Evolutionary conservation across 2,113 vertebrate genomes (phyloP).

Genomic region (Dermatemys mawii): DNA sequence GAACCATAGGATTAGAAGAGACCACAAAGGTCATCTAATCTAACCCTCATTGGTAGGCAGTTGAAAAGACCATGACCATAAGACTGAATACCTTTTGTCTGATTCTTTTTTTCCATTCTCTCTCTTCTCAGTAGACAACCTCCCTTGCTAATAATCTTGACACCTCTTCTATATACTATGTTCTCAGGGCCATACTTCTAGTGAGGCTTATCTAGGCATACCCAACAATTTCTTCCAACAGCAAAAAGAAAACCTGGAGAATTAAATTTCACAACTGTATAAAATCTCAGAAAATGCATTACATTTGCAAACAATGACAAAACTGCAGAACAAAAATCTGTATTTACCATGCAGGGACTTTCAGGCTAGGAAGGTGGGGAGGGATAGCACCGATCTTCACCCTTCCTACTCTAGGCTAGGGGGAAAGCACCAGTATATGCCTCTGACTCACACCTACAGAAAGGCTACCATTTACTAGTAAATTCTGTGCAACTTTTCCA

Average conservation of each 20-base stretch:
- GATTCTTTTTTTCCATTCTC: not conserved
- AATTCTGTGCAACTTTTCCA: not conserved
- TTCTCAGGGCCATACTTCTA: not conserved
- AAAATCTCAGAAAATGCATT: not conserved
- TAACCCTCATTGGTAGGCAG: not conserved
- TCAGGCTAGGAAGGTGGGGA: not conserved
- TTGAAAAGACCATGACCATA: not conserved
- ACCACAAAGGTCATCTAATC: not conserved
- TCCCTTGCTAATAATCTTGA: not conserved
- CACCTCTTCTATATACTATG: not conserved
- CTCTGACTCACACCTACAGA: not conserved
- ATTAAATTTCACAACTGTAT: not conserved
- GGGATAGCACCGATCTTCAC: not conserved
- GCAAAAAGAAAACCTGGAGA: not conserved
- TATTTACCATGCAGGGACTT: conserved; percentile 11
- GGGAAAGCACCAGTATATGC: not conserved
- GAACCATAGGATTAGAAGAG: not conserved
- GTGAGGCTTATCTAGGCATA: not conserved
- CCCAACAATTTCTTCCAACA: not conserved
- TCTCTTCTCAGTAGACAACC: not conserved
- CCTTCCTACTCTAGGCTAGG: not conserved
- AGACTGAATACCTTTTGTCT: not conserved
- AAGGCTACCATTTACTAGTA: not conserved
- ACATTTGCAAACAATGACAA: not conserved
- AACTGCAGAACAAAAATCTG: not conserved